Evolutionary conservation across 2,113 vertebrate genomes (phyloP), one percentile per base, ranked within the genome.

Genomic region (Acinonyx jubatus): DNA sequence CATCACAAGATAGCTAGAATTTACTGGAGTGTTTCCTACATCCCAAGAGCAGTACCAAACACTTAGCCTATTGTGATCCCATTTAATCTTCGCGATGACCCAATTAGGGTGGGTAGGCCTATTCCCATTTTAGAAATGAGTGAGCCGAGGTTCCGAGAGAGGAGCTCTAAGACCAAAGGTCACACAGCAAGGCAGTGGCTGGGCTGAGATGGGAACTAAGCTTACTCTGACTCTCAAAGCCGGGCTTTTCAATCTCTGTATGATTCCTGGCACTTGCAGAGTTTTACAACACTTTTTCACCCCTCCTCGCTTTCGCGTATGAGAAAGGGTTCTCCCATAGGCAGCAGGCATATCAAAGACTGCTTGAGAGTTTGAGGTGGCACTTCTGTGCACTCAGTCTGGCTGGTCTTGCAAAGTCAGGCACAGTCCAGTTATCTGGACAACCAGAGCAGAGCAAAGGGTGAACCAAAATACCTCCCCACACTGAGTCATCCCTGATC

Each of bases 381-480:
- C 6, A 3, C 4, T 19, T 33, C 4, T 25, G 33, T 48, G 76
- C 74, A 41, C 41, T 57, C 18, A 27, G 31, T 15, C 57, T 9
- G 78, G 15, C 52, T 33, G 33, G 48, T 57, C 57, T 65, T 79
- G 68, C 66, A 45, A 63, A 96, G 45, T 69, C 91, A 57, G 65
- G 86, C 52, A 2, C 55, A 66, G 63, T 55, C 61, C 33, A n/a
- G 41, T 69, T 29, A 84, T 90, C 76, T 83, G 63, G 74, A 71
- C 86, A 52, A 50, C 19, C 50, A 91, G 69, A 25, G 61, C 48
- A 7, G 63, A 89, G 87, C 36, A 88, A 91, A 93, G 84, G 38
- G 29, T 5, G 15, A 71, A n/a, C 76, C 61, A 19, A 94, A 88
- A 93, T 91, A 95, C 78, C 88, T 79, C 57, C 6, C 73, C 9